These are phyloP conservation scores for Hirtodrosophila cameraria DNA, from an alignment of 2,888 invertebrate species.

Conservation along the genomic window DNA sequence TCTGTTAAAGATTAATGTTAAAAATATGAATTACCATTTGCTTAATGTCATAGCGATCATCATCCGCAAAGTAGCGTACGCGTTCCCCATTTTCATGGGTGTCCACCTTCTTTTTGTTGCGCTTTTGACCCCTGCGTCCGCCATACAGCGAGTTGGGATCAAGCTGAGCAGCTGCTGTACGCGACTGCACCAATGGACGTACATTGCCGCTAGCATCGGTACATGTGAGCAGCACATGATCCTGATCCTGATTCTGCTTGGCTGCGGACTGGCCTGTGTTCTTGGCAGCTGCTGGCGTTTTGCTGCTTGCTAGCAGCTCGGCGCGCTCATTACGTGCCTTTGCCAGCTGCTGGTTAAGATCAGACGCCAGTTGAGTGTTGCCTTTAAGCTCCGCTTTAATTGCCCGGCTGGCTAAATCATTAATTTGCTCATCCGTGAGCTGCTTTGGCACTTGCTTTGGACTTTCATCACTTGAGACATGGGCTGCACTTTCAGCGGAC, in stretches of 20 bases:
- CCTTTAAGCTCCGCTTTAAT: conserved; percentile 98
- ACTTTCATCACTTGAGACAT: conserved; percentile 5
- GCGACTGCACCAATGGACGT: conserved; percentile 86
- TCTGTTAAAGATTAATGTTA: too few relatives aligned
- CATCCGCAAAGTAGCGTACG: conserved; percentile 93
- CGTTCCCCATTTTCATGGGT: conserved; percentile 91
- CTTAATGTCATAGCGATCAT: conserved; percentile 93
- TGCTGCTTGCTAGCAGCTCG: conserved; percentile 42
- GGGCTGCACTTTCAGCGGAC: conserved; percentile 18
- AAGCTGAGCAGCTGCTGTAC: conserved; percentile 24
- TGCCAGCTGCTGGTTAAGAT: conserved; percentile 91
- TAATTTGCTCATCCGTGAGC: conserved; percentile 93
- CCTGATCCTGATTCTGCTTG: conserved; percentile 18
- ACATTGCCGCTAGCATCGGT: conserved; percentile 89
- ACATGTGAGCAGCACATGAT: conserved; percentile 87
- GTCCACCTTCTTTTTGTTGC: conserved; percentile 84
- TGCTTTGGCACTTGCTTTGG: conserved; percentile 23
- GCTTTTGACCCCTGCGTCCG: conserved; percentile 73
- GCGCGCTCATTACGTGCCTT: conserved; percentile 86
- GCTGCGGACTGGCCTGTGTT: conserved; percentile 6
- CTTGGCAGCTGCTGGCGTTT: conserved; percentile 4
- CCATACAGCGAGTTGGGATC: conserved; percentile 41
- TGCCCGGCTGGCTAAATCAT: conserved; percentile 94
- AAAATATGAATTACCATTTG: conserved; percentile 87
- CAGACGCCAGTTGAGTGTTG: conserved; percentile 87